Base-by-base conservation (phyloP, 2,888 invertebrate species). In the Aelia acuminata region DNA sequence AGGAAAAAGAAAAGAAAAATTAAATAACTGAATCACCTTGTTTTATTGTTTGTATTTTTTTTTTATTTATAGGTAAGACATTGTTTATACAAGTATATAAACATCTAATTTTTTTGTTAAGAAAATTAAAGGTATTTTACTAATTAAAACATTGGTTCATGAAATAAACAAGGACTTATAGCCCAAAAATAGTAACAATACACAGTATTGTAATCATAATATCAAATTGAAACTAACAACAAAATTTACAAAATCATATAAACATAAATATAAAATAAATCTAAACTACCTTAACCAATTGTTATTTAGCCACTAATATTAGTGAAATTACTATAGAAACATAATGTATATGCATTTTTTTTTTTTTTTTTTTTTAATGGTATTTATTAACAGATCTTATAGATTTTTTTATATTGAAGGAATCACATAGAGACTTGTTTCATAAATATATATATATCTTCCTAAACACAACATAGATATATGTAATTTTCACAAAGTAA, bases 1-100 rank as follows among this genome's bases (percentile, higher is more conserved):
- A 87, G 75, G 48, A 88, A 3, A 90, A 87, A 90, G 10, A 43
- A 7, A 43, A 43, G n/a, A 88, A 89, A 84, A 50, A 84, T 70
- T 11, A 53, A 70, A 85, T 43, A 85, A 84, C 50, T 43, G 75
- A 11, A 57, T 53, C 8, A 22, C 26, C 26, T 49, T 13, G 13
- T 85, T 85, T 49, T 49, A 85, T 85, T 85, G 13, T 31, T 35
- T 43, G 43, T 13, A 31, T 49, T 49, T 35, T 11, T 10, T 31
- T 26, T 87, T 31, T 53, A 84, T 84, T 49, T 26, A 53, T 80
- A 31, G 43, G 47, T 48, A 39, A 87, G 48, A 48, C n/a, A 50
- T 87, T 87, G 57, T 87, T 87, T 75, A 87, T 87, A 87, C 57
- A 84, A 48, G 85, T 20, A 50, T 85, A 50, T 50, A 85, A 85